These are phyloP conservation scores for Tragelaphus strepsiceros DNA, from an alignment of 2,113 vertebrate species.

Conservation along the genomic window DNA sequence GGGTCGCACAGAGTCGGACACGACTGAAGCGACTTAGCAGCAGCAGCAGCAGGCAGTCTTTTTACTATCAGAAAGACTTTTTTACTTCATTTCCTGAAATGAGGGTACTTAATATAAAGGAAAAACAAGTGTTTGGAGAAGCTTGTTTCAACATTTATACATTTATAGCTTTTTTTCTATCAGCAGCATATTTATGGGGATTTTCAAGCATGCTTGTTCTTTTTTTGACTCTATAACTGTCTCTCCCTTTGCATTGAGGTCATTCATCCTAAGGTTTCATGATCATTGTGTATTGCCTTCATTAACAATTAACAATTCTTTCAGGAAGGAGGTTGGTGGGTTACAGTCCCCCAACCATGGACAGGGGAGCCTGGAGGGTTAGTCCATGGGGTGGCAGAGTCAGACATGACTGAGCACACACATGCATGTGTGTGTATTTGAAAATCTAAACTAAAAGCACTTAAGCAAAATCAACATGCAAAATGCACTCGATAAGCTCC, in stretches of 20 bases:
- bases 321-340: neutral
- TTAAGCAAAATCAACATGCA: conserved; percentile 35
- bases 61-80: conserved; percentile 42
- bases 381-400: neutral
- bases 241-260: neutral
- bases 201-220: neutral
- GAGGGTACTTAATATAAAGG: neutral
- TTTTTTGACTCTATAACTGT: neutral
- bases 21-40: too few species aligned
- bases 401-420: neutral
- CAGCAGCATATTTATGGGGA: neutral
- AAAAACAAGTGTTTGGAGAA: neutral
- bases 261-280: neutral
- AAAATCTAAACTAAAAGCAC: neutral
- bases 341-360: neutral
- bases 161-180: neutral
- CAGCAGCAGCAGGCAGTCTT: too few species aligned
- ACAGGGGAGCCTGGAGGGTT: neutral
- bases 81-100: conserved; percentile 51
- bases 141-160: neutral
- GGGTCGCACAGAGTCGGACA: too few species aligned
- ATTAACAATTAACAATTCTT: neutral
- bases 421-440: neutral
- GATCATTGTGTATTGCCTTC: neutral
- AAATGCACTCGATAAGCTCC: conserved; percentile 24